These are phyloP conservation scores for Kryphioiulus occultus DNA, from an alignment of 2,888 invertebrate genomes.

Conservation along the genomic window DNA sequence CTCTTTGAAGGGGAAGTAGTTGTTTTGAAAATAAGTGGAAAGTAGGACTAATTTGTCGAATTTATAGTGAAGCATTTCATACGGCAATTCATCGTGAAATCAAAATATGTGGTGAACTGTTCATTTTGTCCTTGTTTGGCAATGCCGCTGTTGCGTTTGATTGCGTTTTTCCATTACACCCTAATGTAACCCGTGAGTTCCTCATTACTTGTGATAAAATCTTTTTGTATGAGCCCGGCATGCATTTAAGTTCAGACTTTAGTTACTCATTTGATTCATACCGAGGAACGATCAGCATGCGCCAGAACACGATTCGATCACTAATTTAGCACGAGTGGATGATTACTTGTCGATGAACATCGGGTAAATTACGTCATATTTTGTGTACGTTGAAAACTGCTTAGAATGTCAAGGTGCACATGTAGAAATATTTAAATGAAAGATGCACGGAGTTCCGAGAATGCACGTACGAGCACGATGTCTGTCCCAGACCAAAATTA, in stretches of 20 bases:
- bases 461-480: not conserved
- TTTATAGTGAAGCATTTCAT: not conserved
- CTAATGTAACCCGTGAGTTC: not conserved
- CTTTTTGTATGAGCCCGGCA: not conserved
- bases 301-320: not conserved
- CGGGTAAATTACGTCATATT: not conserved
- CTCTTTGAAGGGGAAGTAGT: too few species aligned
- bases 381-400: not conserved
- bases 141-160: not conserved
- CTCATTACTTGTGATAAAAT: not conserved
- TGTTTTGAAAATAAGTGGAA: not conserved
- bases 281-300: not conserved
- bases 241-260: not conserved
- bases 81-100: too few species aligned
- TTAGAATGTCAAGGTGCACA: not conserved
- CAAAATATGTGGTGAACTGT: not conserved
- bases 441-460: not conserved
- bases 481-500: not conserved
- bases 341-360: not conserved
- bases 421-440: not conserved
- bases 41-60: not conserved
- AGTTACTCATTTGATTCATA: not conserved
- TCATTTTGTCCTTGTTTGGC: not conserved
- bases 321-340: not conserved
- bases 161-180: not conserved